Conservation (phyloP, 2,113 vertebrate species). For the Saccopteryx leptura region DNA sequence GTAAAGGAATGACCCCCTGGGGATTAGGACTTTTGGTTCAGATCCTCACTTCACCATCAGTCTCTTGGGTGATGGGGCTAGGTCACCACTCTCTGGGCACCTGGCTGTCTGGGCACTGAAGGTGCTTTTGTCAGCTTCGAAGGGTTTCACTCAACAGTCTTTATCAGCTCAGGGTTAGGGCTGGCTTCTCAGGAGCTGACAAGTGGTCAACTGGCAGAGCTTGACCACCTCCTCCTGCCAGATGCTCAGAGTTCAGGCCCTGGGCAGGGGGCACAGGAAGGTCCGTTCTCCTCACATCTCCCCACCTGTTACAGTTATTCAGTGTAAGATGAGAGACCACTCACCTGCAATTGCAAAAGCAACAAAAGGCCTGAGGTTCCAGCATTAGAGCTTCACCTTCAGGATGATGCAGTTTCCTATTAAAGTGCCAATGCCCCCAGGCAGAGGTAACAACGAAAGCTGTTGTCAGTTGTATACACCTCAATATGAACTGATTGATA, state of each 20-base stretch:
- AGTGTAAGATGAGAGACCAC: background rate
- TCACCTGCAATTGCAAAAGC: background rate
- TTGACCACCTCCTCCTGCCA: background rate
- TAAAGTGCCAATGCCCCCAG: background rate
- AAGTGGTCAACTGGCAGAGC: background rate
- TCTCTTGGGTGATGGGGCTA: background rate
- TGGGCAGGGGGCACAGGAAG: background rate
- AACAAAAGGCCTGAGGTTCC: background rate
- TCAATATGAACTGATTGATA: background rate
- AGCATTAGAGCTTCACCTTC: background rate
- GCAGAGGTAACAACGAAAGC: background rate
- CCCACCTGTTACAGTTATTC: background rate
- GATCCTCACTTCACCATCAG: background rate
- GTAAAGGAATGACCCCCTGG: background rate
- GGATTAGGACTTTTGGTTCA: background rate
- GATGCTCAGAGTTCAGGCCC: background rate
- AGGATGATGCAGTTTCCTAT: background rate
- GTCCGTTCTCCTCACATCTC: background rate
- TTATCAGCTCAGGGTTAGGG: background rate
- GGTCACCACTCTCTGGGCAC: background rate
- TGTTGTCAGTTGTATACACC: fast-evolving
- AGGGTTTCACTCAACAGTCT: background rate
- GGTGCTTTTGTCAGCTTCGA: background rate
- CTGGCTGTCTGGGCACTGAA: background rate
- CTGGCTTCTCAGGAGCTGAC: background rate